These are phyloP conservation scores for Apodemia duryi DNA, from an alignment of 2,888 invertebrate genomes.

Conservation along the genomic window DNA sequence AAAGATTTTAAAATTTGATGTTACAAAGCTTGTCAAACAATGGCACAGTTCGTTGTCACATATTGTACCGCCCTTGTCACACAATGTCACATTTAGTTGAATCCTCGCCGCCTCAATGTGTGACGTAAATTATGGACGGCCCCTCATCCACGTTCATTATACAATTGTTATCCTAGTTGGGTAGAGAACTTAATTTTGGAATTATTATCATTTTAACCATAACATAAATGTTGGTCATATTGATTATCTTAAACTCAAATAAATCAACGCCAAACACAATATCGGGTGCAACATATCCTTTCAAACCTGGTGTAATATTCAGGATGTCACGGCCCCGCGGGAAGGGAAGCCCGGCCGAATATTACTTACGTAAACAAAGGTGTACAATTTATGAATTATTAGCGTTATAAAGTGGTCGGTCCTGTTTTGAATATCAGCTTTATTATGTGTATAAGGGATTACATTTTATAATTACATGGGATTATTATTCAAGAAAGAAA, in stretches of 20 bases:
- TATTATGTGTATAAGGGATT: background rate
- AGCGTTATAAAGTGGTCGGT: slow-evolving; percentile 20
- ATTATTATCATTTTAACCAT: no score
- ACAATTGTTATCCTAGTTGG: no score
- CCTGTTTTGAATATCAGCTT: slow-evolving; percentile 3
- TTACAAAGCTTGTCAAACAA: no score
- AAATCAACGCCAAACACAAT: background rate
- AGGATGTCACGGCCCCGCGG: slow-evolving; percentile 17
- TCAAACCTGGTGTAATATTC: slow-evolving; percentile 6
- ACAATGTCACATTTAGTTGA: no score
- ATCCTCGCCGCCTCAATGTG: no score
- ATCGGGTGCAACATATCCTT: slow-evolving; percentile 1
- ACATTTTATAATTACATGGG: background rate
- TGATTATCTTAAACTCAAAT: slow-evolving; percentile 6
- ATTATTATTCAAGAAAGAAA: no score
- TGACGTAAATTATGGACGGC: no score
- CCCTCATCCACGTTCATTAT: no score
- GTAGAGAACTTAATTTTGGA: no score
- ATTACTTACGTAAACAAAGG: slow-evolving; percentile 31
- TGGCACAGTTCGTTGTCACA: no score
- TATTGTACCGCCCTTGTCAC: no score
- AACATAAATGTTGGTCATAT: background rate
- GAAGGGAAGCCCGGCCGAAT: slow-evolving; percentile 18
- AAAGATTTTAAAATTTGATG: no score
- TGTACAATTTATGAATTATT: slow-evolving; percentile 27